Evolutionary conservation across 2,888 invertebrate genomes (phyloP).

Genomic region (Ischnura elegans): DNA sequence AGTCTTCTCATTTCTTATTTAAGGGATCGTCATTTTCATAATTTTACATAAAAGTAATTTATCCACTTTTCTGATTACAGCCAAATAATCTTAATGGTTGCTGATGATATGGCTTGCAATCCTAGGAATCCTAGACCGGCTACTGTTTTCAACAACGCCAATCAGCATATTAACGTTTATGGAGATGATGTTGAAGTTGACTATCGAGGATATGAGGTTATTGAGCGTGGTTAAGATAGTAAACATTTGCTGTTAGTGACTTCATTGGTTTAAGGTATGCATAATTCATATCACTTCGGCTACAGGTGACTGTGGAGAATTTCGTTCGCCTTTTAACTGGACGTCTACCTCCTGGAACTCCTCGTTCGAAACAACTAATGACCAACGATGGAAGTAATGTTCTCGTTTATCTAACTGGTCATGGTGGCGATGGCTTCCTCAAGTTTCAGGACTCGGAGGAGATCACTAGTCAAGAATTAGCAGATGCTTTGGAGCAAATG

Average conservation of each 20-base stretch:
- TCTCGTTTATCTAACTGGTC: slow-evolving; percentile 95
- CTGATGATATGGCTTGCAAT: slow-evolving; percentile 99
- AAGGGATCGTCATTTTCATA: background rate
- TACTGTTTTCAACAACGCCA: slow-evolving; percentile 98
- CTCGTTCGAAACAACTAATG: slow-evolving; percentile 95
- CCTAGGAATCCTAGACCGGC: slow-evolving; percentile 98
- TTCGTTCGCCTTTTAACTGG: slow-evolving; percentile 98
- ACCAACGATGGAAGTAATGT: slow-evolving; percentile 99
- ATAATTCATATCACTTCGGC: slow-evolving; percentile 71
- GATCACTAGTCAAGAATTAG: slow-evolving; percentile 98
- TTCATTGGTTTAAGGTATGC: background rate
- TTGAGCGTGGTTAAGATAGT: background rate
- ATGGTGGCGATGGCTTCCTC: slow-evolving; percentile 99
- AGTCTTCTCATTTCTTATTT: slow-evolving; percentile 35
- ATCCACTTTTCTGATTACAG: slow-evolving; percentile 78
- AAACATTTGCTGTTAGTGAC: background rate
- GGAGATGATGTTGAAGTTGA: slow-evolving; percentile 99
- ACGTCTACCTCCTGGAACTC: slow-evolving; percentile 93
- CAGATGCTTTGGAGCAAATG: slow-evolving; percentile 99
- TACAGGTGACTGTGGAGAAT: slow-evolving; percentile 97
- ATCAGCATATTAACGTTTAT: slow-evolving; percentile 98
- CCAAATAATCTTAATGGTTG: slow-evolving; percentile 99
- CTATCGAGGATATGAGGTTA: slow-evolving; percentile 94
- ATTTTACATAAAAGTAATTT: background rate
- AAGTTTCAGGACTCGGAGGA: slow-evolving; percentile 99